Conservation (phyloP, 2,888 invertebrate species). For the Pelosia muscerda region DNA sequence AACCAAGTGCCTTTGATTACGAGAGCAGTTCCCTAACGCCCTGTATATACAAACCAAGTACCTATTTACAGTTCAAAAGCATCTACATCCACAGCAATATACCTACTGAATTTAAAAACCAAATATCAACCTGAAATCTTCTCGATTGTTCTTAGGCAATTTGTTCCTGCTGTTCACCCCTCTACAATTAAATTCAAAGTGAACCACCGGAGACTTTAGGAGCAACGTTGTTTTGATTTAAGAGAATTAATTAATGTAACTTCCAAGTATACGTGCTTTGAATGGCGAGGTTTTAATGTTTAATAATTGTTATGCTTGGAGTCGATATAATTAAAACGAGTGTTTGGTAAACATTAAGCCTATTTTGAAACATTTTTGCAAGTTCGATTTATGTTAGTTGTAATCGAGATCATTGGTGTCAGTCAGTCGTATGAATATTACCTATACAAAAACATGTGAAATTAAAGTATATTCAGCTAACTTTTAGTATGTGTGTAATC, state of each 20-base stretch:
- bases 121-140: slow-evolving; percentile 44
- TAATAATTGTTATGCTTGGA: slow-evolving; percentile 61
- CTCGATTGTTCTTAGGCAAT: slow-evolving; percentile 67
- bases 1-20: too few relatives aligned
- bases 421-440: not conserved
- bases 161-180: slow-evolving; percentile 68
- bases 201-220: slow-evolving; percentile 67
- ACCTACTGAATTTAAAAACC: slow-evolving; percentile 18
- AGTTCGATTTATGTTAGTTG: slow-evolving; percentile 21
- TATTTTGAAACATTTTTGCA: slow-evolving; percentile 36
- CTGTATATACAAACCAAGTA: too few relatives aligned
- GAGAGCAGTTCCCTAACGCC: too few relatives aligned
- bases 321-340: slow-evolving; percentile 49
- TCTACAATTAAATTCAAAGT: slow-evolving; percentile 77
- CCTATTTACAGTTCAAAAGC: too few relatives aligned
- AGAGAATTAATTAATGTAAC: slow-evolving; percentile 77
- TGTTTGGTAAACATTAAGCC: slow-evolving; percentile 40
- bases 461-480: not conserved
- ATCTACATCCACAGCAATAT: not conserved
- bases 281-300: slow-evolving; percentile 62
- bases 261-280: slow-evolving; percentile 62
- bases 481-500: not conserved
- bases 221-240: slow-evolving; percentile 80
- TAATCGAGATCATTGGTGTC: too few relatives aligned
- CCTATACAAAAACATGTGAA: not conserved